Conservation (phyloP, 2,113 vertebrate species). For the Panurus biarmicus region DNA sequence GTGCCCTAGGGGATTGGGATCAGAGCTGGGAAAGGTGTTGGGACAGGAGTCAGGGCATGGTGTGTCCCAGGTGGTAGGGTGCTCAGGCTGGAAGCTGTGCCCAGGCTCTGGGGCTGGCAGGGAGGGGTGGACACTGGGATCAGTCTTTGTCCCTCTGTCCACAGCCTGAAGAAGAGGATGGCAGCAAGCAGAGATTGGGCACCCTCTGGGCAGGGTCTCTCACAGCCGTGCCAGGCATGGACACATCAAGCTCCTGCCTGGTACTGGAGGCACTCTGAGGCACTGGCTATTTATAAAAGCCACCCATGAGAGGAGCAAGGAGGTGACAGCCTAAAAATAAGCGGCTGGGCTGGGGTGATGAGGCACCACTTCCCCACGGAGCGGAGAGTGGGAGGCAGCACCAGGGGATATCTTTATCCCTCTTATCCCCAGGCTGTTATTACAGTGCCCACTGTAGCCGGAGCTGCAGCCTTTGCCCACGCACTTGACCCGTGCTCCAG, state of each 20-base stretch:
- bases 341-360: background rate
- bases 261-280: background rate
- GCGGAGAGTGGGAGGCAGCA: background rate
- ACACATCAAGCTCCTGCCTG: background rate
- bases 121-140: background rate
- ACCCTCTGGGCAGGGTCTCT: background rate
- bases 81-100: background rate
- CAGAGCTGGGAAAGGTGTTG: background rate
- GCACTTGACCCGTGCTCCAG: fast-evolving
- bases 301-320: background rate
- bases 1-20: too few relatives aligned
- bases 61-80: fast-evolving
- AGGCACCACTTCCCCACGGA: background rate
- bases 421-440: background rate
- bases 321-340: constrained; percentile 27
- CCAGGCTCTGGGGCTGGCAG: fast-evolving
- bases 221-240: fast-evolving
- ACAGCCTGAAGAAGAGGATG: background rate
- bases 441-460: background rate
- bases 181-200: background rate
- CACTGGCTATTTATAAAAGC: background rate
- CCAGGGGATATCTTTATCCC: background rate
- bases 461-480: background rate
- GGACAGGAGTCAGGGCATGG: background rate
- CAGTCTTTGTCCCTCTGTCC: background rate